Conservation (phyloP, 2,113 vertebrate species). For the Neodontobutis hainanensis region DNA sequence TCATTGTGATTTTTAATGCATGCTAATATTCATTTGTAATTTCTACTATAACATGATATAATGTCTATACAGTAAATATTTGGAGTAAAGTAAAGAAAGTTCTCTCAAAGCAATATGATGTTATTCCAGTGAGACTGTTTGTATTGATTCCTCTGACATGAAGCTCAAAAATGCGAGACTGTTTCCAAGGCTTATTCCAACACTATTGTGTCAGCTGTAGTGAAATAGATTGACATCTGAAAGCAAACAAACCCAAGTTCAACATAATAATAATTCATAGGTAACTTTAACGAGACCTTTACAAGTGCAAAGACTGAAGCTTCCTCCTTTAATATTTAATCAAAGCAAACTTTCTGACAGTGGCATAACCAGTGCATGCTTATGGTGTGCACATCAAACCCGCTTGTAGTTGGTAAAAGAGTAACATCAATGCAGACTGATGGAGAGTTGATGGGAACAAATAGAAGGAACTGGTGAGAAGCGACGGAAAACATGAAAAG, state of each 20-base stretch:
- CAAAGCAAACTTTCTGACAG: conserved; percentile 7
- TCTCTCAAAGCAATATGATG: background rate
- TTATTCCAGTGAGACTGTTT: background rate
- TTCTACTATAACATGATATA: too few species aligned
- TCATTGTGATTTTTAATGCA: too few species aligned
- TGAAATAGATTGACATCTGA: background rate
- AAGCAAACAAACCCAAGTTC: background rate
- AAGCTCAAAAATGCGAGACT: background rate
- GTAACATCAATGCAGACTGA: background rate
- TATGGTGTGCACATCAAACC: conserved; percentile 18
- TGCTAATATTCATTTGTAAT: too few species aligned
- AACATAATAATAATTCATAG: background rate
- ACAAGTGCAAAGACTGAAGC: background rate
- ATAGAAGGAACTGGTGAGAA: conserved; percentile 3
- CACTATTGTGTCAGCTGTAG: background rate
- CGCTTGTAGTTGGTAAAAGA: too few species aligned
- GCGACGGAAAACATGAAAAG: background rate
- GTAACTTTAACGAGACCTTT: background rate
- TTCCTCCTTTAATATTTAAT: conserved; percentile 12
- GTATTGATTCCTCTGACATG: background rate
- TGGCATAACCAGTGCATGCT: conserved; percentile 21
- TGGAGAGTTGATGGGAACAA: background rate
- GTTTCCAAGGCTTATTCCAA: background rate
- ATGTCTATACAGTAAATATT: background rate
- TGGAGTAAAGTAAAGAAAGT: background rate